Conservation (phyloP, 2,113 vertebrate genomes). For the Poecile atricapillus region DNA sequence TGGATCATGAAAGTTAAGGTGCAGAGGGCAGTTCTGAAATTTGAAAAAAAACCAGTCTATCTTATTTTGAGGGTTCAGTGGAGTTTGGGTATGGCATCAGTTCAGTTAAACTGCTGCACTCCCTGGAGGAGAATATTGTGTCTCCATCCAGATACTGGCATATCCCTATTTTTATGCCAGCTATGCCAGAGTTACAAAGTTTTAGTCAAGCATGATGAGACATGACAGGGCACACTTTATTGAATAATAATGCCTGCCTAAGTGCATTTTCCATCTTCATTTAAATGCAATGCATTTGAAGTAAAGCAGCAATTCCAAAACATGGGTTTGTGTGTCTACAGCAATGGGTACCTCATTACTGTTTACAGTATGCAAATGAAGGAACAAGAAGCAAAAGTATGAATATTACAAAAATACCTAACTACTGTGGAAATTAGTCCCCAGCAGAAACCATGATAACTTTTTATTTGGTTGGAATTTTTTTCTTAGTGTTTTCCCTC, state of each 20-base stretch:
- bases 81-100: neutral
- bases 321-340: neutral
- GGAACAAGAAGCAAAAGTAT: neutral
- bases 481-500: neutral
- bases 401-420: neutral
- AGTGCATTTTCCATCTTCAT: slow-evolving; percentile 45
- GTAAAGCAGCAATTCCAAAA: slow-evolving; percentile 7
- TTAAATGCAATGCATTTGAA: slow-evolving; percentile 25
- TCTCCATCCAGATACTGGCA: slow-evolving; percentile 42
- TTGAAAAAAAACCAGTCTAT: neutral
- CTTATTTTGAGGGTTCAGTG: neutral
- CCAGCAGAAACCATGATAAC: neutral
- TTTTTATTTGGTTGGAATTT: neutral
- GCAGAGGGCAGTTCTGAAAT: neutral
- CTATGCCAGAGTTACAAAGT: slow-evolving; percentile 29
- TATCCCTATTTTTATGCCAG: slow-evolving; percentile 40
- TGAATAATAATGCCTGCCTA: slow-evolving; percentile 45
- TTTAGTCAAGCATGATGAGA: slow-evolving; percentile 53
- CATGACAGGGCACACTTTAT: slow-evolving; percentile 34
- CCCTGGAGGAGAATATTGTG: neutral
- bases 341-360: neutral
- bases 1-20: neutral
- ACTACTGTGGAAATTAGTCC: neutral
- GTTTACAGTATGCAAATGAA: slow-evolving; percentile 10
- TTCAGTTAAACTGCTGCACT: neutral